A percentile compares a stretch with the other conserved stretches of the same genome.
Evolutionary conservation across 1,140 invertebrate genomes (phyloP).

Genomic region (Drosophila ogumai): DNA sequence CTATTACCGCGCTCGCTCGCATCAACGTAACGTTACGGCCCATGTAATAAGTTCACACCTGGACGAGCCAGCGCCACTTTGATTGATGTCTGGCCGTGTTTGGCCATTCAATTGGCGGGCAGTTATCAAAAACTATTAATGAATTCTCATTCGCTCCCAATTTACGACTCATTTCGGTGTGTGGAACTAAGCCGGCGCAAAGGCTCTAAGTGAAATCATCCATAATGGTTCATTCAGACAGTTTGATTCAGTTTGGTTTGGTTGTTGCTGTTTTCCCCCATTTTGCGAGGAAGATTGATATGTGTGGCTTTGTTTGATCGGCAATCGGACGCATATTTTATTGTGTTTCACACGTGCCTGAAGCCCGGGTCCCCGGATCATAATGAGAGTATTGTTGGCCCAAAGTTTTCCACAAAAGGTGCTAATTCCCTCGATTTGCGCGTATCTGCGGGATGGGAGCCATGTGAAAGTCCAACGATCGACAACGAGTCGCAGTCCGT

Average conservation of each 20-base stretch:
- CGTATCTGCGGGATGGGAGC: conserved; percentile 16
- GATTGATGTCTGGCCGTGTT: conserved; percentile 60
- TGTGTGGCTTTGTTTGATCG: conserved; percentile 64
- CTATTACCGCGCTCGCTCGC: conserved; percentile 18
- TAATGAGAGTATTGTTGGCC: conserved; percentile 61
- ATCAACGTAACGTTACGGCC: conserved; percentile 37
- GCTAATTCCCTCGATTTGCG: conserved; percentile 63
- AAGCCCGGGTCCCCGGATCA: conserved; percentile 10
- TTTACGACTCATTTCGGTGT: conserved; percentile 73
- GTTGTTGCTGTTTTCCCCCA: background rate
- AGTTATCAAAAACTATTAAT: conserved; percentile 76
- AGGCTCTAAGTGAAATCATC: conserved; percentile 69
- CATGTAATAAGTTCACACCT: conserved; percentile 54
- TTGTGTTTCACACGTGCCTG: conserved; percentile 65
- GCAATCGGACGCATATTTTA: conserved; percentile 63
- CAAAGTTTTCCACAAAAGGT: conserved; percentile 77
- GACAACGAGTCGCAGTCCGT: conserved; percentile 1
- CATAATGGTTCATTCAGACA: conserved; percentile 65
- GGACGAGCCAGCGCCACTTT: conserved; percentile 27
- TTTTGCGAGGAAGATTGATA: conserved; percentile 63
- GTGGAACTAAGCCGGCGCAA: conserved; percentile 44
- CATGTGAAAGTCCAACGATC: conserved; percentile 41
- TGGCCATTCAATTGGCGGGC: conserved; percentile 69
- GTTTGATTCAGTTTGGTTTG: conserved; percentile 13
- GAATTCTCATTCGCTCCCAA: conserved; percentile 67